These are phyloP conservation scores for Daubentonia madagascariensis DNA, from an alignment of 2,113 vertebrate species.

Conservation along the genomic window DNA sequence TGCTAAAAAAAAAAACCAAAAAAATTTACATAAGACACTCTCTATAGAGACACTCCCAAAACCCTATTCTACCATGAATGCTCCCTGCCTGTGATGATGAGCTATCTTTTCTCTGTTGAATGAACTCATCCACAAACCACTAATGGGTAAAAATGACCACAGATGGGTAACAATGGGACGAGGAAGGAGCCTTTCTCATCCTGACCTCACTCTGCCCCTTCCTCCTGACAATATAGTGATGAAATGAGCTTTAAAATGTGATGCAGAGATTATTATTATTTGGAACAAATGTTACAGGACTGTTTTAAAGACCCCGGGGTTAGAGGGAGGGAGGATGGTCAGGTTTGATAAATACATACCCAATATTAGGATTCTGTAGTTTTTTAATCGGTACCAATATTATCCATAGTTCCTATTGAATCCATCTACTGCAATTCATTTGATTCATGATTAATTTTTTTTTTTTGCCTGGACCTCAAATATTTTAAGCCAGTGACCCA, in stretches of 20 bases:
- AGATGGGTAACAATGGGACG: neutral
- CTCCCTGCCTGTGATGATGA: neutral
- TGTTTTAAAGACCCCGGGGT: neutral
- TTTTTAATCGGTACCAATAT: neutral
- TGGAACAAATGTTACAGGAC: neutral
- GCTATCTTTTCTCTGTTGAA: neutral
- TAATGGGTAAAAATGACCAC: neutral
- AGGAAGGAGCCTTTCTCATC: neutral
- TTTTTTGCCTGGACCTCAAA: neutral
- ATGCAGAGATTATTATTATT: neutral
- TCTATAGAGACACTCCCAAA: neutral
- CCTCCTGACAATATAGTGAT: neutral
- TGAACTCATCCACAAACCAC: neutral
- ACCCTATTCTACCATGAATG: neutral
- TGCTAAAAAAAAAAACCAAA: neutral
- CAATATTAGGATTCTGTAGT: neutral
- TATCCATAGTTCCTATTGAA: neutral
- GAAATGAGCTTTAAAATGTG: neutral
- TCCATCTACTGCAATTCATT: neutral
- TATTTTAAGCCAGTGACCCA: neutral
- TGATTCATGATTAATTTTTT: neutral
- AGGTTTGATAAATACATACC: neutral
- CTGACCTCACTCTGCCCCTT: neutral
- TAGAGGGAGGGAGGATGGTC: neutral
- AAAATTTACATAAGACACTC: neutral